These are phyloP conservation scores for Prochilodus magdalenae DNA, from an alignment of 2,113 vertebrate species.

Conservation along the genomic window DNA sequence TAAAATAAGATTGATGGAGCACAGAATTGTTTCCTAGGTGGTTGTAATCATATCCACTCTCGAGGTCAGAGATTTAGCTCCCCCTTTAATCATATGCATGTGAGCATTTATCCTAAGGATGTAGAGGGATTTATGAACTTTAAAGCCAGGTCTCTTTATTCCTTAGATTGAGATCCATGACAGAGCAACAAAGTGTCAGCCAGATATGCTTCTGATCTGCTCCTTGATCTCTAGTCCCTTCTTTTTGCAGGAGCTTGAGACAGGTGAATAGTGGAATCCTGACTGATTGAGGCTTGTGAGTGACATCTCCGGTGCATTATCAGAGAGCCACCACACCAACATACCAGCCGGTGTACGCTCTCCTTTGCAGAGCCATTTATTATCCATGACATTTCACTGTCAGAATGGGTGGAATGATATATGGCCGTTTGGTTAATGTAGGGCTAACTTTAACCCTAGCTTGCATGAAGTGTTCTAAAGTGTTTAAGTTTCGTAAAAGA, in stretches of 20 bases:
- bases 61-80: no score
- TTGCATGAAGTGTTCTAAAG: neutral
- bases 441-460: neutral
- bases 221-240: neutral
- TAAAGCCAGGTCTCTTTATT: no score
- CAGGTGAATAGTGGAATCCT: neutral
- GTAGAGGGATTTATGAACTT: no score
- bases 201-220: neutral
- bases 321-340: neutral
- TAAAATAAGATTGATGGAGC: no score
- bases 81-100: no score
- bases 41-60: no score
- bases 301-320: neutral
- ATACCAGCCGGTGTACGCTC: neutral
- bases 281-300: neutral
- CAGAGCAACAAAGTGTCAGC: neutral
- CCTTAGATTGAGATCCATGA: neutral
- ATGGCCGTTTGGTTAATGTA: conserved; percentile 16
- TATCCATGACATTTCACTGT: neutral
- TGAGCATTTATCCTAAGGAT: no score
- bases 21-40: no score
- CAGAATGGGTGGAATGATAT: neutral
- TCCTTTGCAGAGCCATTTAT: conserved; percentile 6
- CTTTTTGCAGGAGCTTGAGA: neutral
- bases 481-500: neutral